phyloP scores from a whole-genome alignment of 2,797 vertebrate species.

The Tenualosa thibaudeaui region DNA sequence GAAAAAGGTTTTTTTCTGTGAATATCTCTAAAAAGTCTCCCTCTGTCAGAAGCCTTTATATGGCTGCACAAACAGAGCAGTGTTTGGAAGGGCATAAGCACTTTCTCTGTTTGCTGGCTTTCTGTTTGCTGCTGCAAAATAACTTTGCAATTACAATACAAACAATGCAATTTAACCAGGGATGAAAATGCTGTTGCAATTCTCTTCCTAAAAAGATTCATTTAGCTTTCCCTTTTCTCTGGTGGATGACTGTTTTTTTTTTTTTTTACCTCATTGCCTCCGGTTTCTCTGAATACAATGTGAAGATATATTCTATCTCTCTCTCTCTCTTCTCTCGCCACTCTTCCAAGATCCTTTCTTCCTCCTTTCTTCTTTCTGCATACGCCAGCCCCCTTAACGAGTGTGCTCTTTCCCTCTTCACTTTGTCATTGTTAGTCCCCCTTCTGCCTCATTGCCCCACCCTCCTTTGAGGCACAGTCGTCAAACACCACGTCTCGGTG shows the following conservation, averaged over 20 bases:
- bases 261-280: constrained; percentile 4
- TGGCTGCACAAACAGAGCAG: neutral
- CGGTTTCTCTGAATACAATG: neutral
- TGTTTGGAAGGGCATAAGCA: neutral
- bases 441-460: constrained; percentile 38
- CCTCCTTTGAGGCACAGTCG: constrained; percentile 21
- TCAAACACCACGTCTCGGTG: neutral
- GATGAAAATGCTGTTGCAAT: neutral
- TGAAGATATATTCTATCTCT: neutral
- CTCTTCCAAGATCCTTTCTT: neutral
- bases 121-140: neutral
- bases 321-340: neutral
- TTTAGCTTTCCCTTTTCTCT: neutral
- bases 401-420: neutral
- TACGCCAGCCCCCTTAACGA: neutral
- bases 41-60: neutral
- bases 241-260: neutral
- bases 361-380: constrained; percentile 7
- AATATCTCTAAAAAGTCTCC: neutral
- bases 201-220: neutral
- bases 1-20: neutral
- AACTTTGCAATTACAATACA: constrained; percentile 9
- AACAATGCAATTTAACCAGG: neutral
- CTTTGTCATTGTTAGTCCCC: constrained; percentile 43
- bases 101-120: constrained; percentile 7